A percentile compares a stretch with the other conserved stretches of the same genome.
Evolutionary conservation across 2,797 vertebrate species (phyloP).

Genomic region (Neopelma chrysocephalum): DNA sequence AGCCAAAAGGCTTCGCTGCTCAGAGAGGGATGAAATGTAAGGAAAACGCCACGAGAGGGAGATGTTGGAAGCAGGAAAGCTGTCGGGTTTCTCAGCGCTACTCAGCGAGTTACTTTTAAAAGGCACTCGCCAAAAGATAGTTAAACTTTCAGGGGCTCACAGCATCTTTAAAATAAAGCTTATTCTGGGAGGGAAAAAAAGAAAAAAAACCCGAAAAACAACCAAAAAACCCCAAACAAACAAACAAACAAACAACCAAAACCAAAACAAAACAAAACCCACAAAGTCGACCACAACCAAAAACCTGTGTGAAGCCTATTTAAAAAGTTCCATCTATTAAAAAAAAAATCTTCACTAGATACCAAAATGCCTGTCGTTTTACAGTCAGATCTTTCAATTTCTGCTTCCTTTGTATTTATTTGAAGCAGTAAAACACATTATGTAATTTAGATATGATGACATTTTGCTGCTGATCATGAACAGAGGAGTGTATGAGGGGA

Average conservation of each 20-base stretch:
- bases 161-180: background rate
- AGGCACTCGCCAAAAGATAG: background rate
- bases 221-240: background rate
- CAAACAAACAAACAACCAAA: no score
- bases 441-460: rapidly evolving
- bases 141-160: background rate
- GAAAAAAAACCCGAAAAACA: background rate
- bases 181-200: background rate
- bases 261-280: no score
- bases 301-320: background rate
- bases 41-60: conserved; percentile 43
- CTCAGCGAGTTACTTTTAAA: rapidly evolving
- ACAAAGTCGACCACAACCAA: background rate
- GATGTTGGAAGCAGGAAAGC: background rate
- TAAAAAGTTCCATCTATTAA: background rate
- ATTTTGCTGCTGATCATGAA: background rate
- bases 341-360: background rate
- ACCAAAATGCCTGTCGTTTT: background rate
- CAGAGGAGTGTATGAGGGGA: background rate
- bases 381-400: background rate
- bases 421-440: background rate
- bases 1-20: background rate
- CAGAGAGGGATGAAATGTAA: background rate
- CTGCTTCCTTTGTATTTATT: background rate
- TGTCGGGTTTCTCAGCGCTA: rapidly evolving